phyloP scores from a whole-genome alignment of 2,888 invertebrate species.

The Leptodirus hochenwartii region DNA sequence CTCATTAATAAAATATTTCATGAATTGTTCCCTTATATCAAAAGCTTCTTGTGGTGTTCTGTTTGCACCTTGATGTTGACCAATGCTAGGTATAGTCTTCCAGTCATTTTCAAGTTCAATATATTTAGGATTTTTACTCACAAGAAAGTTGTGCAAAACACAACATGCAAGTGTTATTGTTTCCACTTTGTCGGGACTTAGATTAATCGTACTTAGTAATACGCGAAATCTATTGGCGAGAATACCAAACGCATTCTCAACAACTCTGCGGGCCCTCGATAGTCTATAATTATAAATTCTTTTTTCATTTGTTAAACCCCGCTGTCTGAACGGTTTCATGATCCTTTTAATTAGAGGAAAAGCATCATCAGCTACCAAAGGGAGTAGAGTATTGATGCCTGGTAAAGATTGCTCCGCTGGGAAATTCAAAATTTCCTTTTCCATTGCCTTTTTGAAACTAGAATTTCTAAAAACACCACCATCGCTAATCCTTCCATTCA shows the following conservation, averaged over 20 bases:
- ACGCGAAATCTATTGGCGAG: slow-evolving; percentile 8
- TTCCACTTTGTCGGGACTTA: neutral
- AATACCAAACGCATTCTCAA: slow-evolving; percentile 11
- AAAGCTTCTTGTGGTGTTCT: too few species aligned
- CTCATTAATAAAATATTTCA: too few species aligned
- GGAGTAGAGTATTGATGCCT: too few species aligned
- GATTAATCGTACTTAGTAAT: slow-evolving; percentile 6
- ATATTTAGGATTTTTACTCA: too few species aligned
- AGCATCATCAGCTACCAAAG: too few species aligned
- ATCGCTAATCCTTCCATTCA: slow-evolving; percentile 14
- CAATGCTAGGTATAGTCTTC: too few species aligned
- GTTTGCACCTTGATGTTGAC: too few species aligned
- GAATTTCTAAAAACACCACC: slow-evolving; percentile 9
- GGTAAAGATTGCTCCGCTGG: too few species aligned
- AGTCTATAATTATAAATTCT: slow-evolving; percentile 11
- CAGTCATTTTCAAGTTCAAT: too few species aligned
- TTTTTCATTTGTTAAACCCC: slow-evolving; percentile 9
- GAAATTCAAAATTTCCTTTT: too few species aligned
- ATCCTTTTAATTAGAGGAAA: slow-evolving; percentile 1
- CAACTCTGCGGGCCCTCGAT: slow-evolving; percentile 10
- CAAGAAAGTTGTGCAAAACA: too few species aligned
- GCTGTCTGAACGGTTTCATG: slow-evolving; percentile 1
- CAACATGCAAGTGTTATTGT: slow-evolving; percentile 5
- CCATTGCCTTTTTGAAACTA: slow-evolving; percentile 2
- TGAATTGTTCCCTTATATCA: too few species aligned